A percentile compares a stretch with the other conserved stretches of the same genome.
phyloP scores from a whole-genome alignment of 1,140 invertebrate genomes.

The Nephila pilipes region DNA sequence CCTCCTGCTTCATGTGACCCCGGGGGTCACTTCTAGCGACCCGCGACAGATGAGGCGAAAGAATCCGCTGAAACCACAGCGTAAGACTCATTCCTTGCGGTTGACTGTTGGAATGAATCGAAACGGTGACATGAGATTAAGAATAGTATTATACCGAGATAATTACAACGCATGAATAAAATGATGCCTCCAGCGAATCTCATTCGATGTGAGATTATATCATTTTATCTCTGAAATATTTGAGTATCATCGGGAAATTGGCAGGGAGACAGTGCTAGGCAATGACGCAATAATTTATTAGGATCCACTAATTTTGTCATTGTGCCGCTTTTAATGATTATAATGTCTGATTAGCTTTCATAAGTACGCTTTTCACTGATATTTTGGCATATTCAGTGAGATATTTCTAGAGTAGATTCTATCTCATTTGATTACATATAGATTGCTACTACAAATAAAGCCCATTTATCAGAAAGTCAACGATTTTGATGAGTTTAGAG shows the following conservation, averaged over 20 bases:
- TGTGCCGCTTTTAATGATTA: not conserved
- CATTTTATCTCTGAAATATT: conserved; percentile 1
- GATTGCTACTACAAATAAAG: not conserved
- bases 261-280: not conserved
- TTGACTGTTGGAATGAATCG: conserved; percentile 36
- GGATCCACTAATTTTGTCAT: not conserved
- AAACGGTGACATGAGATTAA: conserved; percentile 20
- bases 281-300: conserved; percentile 7
- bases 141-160: not conserved
- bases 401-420: not conserved
- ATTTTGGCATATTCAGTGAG: not conserved
- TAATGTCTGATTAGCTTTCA: not conserved
- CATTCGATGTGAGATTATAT: not conserved
- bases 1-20: conserved; percentile 45
- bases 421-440: not conserved
- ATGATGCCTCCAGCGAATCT: not conserved
- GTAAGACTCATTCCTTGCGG: conserved; percentile 16
- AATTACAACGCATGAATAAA: conserved; percentile 7
- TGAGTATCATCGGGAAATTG: not conserved
- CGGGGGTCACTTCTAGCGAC: conserved; percentile 56
- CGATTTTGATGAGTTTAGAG: no score
- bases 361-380: not conserved
- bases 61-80: conserved; percentile 10
- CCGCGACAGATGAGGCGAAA: conserved; percentile 56
- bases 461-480: not conserved